phyloP scores from a whole-genome alignment of 2,888 invertebrate genomes.

The Euplexia lucipara region DNA sequence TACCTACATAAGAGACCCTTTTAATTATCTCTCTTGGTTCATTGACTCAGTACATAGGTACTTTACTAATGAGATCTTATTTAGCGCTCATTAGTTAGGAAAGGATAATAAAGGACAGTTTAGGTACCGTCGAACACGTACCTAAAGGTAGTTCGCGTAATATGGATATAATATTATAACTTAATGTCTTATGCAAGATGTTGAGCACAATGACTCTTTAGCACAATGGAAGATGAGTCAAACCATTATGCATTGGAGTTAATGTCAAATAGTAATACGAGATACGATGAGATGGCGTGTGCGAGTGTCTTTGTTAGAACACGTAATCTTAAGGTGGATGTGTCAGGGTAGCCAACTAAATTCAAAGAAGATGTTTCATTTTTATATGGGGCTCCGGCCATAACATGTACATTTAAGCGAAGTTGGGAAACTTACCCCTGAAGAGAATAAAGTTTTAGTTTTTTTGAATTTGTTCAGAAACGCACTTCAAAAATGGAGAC shows the following conservation, averaged over 20 bases:
- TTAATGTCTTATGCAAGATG: constrained; percentile 59
- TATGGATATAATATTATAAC: constrained; percentile 24
- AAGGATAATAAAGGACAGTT: constrained; percentile 34
- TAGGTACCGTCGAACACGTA: constrained; percentile 9
- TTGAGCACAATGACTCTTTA: constrained; percentile 49
- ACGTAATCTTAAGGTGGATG: too few species aligned
- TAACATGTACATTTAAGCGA: too few species aligned
- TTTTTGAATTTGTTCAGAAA: too few species aligned
- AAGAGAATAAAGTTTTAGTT: too few species aligned
- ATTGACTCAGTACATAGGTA: constrained; percentile 18
- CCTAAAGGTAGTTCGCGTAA: constrained; percentile 50
- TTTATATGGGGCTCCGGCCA: too few species aligned
- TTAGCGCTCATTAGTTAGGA: constrained; percentile 29
- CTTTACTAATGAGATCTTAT: constrained; percentile 28
- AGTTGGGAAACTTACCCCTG: too few species aligned
- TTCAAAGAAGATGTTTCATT: too few species aligned
- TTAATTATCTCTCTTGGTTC: too few species aligned
- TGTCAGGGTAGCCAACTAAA: too few species aligned
- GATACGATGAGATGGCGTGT: constrained; percentile 18
- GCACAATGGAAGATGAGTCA: constrained; percentile 37
- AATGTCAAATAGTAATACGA: constrained; percentile 23
- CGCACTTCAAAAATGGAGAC: too few species aligned
- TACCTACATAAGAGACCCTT: too few species aligned
- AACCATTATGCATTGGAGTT: constrained; percentile 3
- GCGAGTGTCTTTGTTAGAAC: constrained; percentile 3